Percentiles rank a stretch among this genome's conserved stretches.
These are phyloP conservation scores for Catostomus latipinnis DNA, from an alignment of 2,797 vertebrate species.

Conservation along the genomic window DNA sequence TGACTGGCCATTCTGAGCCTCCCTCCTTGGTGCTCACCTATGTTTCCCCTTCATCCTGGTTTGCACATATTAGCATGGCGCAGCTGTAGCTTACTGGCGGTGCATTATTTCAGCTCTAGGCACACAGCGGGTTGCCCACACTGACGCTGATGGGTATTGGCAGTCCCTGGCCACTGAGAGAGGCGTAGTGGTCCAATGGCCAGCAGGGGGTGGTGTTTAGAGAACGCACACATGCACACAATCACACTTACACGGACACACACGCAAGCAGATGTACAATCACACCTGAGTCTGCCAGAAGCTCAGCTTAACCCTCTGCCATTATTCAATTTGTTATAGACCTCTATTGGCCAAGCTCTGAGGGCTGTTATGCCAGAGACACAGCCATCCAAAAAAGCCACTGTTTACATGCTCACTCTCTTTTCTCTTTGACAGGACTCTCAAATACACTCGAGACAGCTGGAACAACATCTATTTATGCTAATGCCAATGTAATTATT, in stretches of 20 bases:
- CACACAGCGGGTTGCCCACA: constrained; percentile 41
- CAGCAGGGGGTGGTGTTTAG: constrained; percentile 51
- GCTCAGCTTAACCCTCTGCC: constrained; percentile 23
- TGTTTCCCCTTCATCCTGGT: constrained; percentile 39
- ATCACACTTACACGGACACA: background rate
- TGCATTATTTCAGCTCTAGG: constrained; percentile 55
- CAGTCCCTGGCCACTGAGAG: constrained; percentile 36
- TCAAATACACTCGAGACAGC: background rate
- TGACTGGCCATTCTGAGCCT: background rate
- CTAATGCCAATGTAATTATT: too few relatives aligned
- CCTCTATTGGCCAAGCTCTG: constrained; percentile 17
- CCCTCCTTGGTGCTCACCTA: constrained; percentile 26
- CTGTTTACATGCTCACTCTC: background rate
- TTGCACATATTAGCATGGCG: constrained; percentile 42
- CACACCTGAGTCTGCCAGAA: constrained; percentile 29
- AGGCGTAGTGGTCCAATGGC: constrained; percentile 6
- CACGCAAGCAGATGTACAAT: constrained; percentile 42
- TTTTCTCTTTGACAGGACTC: background rate
- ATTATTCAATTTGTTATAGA: constrained; percentile 43
- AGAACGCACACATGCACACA: background rate
- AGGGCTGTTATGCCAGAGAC: constrained; percentile 4
- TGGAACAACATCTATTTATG: too few relatives aligned
- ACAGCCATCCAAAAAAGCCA: background rate
- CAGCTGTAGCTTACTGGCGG: constrained; percentile 37
- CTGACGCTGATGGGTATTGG: constrained; percentile 57